A percentile compares a stretch with the other conserved stretches of the same genome.
Conservation (phyloP, 2,113 vertebrate genomes). For the Garra rufa region DNA sequence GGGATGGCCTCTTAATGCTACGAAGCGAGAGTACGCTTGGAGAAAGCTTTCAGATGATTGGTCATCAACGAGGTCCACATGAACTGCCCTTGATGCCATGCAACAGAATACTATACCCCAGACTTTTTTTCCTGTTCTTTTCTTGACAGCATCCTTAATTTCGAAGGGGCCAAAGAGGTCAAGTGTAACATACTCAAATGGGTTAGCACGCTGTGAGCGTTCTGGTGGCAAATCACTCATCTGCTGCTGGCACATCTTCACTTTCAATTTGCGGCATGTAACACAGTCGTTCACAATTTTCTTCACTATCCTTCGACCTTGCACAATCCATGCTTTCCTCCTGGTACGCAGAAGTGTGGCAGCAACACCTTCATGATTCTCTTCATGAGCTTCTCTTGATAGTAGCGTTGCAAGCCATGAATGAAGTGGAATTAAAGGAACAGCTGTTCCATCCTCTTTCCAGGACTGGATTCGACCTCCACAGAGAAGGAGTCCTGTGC, state of each 20-base stretch:
- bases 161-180: neutral
- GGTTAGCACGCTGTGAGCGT: neutral
- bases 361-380: conserved; percentile 20
- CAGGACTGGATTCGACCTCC: conserved; percentile 34
- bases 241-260: conserved; percentile 26
- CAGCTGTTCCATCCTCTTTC: neutral
- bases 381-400: too few relatives aligned
- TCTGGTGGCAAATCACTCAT: conserved; percentile 32
- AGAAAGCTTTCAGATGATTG: conserved; percentile 27
- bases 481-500: neutral
- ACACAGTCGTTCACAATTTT: conserved; percentile 16
- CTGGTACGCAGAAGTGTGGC: conserved; percentile 5
- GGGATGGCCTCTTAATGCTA: conserved; percentile 26
- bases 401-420: too few relatives aligned
- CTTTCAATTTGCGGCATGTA: conserved; percentile 31
- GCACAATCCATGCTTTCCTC: conserved; percentile 36
- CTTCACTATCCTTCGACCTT: conserved; percentile 35
- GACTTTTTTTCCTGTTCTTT: conserved; percentile 24
- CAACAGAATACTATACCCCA: conserved; percentile 43
- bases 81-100: conserved; percentile 31
- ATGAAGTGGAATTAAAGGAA: too few relatives aligned
- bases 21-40: conserved; percentile 16
- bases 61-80: conserved; percentile 30
- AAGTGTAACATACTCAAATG: conserved; percentile 17
- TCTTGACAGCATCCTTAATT: too few relatives aligned